Percentiles rank a stretch among this genome's conserved stretches.
phyloP scores from a whole-genome alignment of 2,888 invertebrate species.

The Hofmannophila pseudospretella region DNA sequence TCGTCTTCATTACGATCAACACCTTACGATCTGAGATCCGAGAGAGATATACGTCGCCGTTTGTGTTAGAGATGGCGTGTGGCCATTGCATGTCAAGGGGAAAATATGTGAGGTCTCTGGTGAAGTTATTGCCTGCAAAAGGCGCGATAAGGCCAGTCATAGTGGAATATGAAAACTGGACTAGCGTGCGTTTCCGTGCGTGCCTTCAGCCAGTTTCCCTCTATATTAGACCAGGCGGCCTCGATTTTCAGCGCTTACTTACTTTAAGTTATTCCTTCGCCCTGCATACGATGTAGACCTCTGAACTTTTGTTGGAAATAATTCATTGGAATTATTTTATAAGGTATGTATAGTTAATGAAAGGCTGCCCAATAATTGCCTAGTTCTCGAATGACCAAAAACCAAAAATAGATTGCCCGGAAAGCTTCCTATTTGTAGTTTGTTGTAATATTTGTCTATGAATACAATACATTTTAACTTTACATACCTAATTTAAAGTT shows the following conservation, averaged over 20 bases:
- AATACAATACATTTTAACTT: too few species aligned
- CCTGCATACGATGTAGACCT: slow-evolving; percentile 57
- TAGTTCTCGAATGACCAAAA: not conserved
- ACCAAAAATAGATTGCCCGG: not conserved
- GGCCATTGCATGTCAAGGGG: slow-evolving; percentile 13
- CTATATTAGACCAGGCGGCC: slow-evolving; percentile 59
- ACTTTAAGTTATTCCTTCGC: slow-evolving; percentile 65
- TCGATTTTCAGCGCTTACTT: slow-evolving; percentile 66
- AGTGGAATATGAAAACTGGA: slow-evolving; percentile 38
- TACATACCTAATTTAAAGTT: too few species aligned
- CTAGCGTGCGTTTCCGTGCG: slow-evolving; percentile 69
- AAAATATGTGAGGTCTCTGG: slow-evolving; percentile 21
- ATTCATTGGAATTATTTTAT: slow-evolving; percentile 3
- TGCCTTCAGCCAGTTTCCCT: slow-evolving; percentile 65
- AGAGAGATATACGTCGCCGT: slow-evolving; percentile 21
- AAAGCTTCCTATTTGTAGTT: too few species aligned
- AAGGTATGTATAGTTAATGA: not conserved
- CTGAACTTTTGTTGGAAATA: slow-evolving; percentile 29
- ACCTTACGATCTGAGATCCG: slow-evolving; percentile 7
- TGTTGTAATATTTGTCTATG: too few species aligned
- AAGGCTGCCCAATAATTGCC: slow-evolving; percentile 1
- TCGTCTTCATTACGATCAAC: too few species aligned
- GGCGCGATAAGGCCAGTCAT: slow-evolving; percentile 12
- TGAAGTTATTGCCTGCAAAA: slow-evolving; percentile 18
- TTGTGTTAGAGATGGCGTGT: slow-evolving; percentile 9